Percentiles rank a stretch among this genome's conserved stretches.
Conservation (phyloP, 2,113 vertebrate genomes). For the Tiliqua scincoides region DNA sequence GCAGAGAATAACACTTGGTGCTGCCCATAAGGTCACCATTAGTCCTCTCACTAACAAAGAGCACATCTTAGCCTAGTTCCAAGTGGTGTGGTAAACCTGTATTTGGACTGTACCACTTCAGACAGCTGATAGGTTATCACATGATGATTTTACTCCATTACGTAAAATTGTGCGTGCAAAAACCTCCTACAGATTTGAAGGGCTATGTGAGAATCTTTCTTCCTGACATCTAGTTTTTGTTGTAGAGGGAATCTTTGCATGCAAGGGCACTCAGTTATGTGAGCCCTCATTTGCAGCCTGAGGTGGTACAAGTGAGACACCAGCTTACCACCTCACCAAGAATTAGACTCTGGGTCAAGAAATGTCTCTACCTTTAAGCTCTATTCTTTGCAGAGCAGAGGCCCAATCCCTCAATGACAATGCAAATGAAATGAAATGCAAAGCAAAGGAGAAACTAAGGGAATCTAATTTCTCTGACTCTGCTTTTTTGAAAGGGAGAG, state of each 20-base stretch:
- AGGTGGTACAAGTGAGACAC: neutral
- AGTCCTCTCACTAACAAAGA: neutral
- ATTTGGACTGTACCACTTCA: neutral
- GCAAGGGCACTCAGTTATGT: neutral
- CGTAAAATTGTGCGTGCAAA: too few species aligned
- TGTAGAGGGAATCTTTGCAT: neutral
- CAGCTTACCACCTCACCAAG: neutral
- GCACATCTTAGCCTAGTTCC: too few species aligned
- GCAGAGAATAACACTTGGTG: neutral
- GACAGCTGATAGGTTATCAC: neutral
- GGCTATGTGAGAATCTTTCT: neutral
- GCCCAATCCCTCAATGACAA: neutral
- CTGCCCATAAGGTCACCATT: neutral
- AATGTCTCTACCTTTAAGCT: neutral
- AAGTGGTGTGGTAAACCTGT: neutral
- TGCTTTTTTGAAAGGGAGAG: conserved; percentile 14
- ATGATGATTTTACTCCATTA: neutral
- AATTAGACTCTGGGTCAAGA: neutral
- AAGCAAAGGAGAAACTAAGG: neutral
- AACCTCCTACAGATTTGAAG: neutral
- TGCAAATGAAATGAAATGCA: neutral
- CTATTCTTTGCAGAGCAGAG: neutral
- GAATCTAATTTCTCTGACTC: neutral
- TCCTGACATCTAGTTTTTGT: neutral
- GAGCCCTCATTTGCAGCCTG: neutral